These are phyloP conservation scores for Etheostoma nigrum DNA, from an alignment of 2,797 vertebrate genomes.

Conservation along the genomic window DNA sequence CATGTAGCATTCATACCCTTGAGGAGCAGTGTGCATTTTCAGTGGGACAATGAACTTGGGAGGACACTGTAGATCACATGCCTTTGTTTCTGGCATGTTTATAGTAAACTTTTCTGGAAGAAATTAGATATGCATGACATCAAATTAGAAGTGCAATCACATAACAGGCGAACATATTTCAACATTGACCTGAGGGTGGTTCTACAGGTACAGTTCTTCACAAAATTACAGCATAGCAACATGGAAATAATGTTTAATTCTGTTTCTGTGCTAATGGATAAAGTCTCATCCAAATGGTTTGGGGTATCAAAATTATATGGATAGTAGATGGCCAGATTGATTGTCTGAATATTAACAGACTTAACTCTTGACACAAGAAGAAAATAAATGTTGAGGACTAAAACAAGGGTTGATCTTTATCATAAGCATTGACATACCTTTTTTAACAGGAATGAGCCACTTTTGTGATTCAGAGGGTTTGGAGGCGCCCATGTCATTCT, in stretches of 20 bases:
- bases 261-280: background rate
- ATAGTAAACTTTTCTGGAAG: constrained; percentile 84
- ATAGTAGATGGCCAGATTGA: background rate
- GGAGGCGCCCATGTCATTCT: constrained; percentile 90
- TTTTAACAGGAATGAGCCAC: constrained; percentile 86
- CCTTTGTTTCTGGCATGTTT: constrained; percentile 76
- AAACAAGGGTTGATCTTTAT: background rate
- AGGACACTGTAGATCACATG: constrained; percentile 82
- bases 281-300: background rate
- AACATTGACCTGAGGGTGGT: background rate
- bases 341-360: background rate
- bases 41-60: constrained; percentile 89
- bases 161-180: background rate
- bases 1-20: constrained; percentile 93
- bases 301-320: background rate
- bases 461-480: constrained; percentile 87
- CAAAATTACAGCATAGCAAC: background rate
- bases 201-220: background rate
- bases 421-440: constrained; percentile 79
- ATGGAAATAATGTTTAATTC: background rate
- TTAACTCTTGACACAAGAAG: background rate
- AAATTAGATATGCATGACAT: constrained; percentile 8
- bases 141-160: constrained; percentile 1
- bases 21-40: constrained; percentile 88
- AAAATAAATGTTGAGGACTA: background rate